Evolutionary conservation across 2,888 invertebrate species (phyloP), one percentile per base, ranked within the genome.

Genomic region (Thecocarcelia acutangulata): DNA sequence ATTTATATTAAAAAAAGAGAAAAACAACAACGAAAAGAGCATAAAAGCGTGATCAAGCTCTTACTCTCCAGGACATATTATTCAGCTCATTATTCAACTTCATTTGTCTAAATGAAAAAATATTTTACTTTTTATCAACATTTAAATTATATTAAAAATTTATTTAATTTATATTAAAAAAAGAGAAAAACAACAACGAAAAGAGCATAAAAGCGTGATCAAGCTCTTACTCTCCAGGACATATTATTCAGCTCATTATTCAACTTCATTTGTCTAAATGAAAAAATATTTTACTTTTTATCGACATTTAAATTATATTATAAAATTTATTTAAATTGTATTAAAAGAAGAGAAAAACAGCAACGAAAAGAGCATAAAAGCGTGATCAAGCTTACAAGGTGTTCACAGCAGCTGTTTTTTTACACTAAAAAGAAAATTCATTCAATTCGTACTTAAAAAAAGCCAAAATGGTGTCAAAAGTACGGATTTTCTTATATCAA

Each of bases 161-260:
- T 3, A 52, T 19, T 28, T 8, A 58, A 56, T n/a, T 42, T 17
- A n/a, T 1, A 68, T 17, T 19, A 33, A 69, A 69, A 2, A 46
- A 46, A 56, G 33, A 11, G 12, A 19, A 12, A 12, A 15, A 28
- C 8, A 28, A 28, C 3, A 28, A 28, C 28, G 28, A 28, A 28
- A 3, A 28, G 28, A 28, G 28, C 28, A 28, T 6, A 28, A 28
- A 6, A 28, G 6, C 3, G 28, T n/a, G n/a, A n/a, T n/a, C n/a
- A n/a, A n/a, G n/a, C n/a, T n/a, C 95, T 92, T 46, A 96, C 94
- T 33, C 95, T 92, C 96, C 96, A 96, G 0, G 96, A 94, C 93
- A 95, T 96, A 87, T 96, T 96, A 90, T 96, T 95, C 68, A 96
- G 89, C 89, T 95, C 96, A 0, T 95, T 96, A 64, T 95, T 94